Conservation (phyloP, 2,888 invertebrate genomes). For the Synergus gifuensis region DNA sequence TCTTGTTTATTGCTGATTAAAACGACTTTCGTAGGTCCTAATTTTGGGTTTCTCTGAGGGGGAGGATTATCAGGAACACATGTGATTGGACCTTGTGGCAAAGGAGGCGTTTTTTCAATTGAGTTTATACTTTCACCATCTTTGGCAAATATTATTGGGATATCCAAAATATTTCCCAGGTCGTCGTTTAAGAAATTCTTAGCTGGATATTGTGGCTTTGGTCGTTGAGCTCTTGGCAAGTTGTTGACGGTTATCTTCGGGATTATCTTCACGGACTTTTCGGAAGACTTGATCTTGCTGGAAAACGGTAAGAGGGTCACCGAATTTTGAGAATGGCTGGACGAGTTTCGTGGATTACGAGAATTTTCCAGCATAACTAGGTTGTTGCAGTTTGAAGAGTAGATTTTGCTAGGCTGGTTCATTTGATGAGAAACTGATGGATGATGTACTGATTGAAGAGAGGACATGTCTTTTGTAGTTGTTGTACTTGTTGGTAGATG, state of each 20-base stretch:
- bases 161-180: slow-evolving; percentile 81
- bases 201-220: background rate
- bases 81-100: slow-evolving; percentile 56
- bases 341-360: slow-evolving; percentile 53
- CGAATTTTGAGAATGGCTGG: slow-evolving; percentile 60
- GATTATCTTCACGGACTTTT: slow-evolving; percentile 44
- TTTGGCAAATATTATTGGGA: slow-evolving; percentile 84
- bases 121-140: slow-evolving; percentile 78
- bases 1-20: slow-evolving; percentile 73
- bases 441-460: slow-evolving; percentile 31
- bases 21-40: slow-evolving; percentile 70
- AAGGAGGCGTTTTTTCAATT: slow-evolving; percentile 63
- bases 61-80: slow-evolving; percentile 34
- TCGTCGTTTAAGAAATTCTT: slow-evolving; percentile 67
- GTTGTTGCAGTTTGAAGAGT: slow-evolving; percentile 52
- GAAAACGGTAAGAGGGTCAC: slow-evolving; percentile 63
- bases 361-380: slow-evolving; percentile 65
- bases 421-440: slow-evolving; percentile 15
- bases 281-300: slow-evolving; percentile 57
- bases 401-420: slow-evolving; percentile 39
- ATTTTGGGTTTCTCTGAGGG: slow-evolving; percentile 50
- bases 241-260: slow-evolving; percentile 69
- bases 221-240: slow-evolving; percentile 53
- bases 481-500: slow-evolving; percentile 57
- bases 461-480: slow-evolving; percentile 43